Base-by-base conservation (phyloP, 2,888 invertebrate genomes). In the Oligia fasciuncula region DNA sequence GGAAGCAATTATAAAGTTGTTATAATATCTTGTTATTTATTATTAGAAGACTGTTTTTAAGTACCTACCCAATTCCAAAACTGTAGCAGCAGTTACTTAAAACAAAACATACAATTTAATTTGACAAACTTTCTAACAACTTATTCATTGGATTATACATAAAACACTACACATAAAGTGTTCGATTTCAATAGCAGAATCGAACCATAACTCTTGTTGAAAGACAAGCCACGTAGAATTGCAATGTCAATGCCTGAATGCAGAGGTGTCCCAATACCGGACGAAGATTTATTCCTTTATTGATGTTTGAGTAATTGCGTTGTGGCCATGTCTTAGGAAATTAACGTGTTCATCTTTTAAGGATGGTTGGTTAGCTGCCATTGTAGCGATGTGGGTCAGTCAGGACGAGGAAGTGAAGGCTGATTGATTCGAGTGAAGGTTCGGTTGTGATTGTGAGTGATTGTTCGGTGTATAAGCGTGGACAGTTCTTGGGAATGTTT, bases 201-300 rank as follows among this genome's bases (percentile, higher is more conserved):
- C 23, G 23, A 80, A 83, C 85, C 77, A 90, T 90, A 91, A 90
- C 80, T 91, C 89, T 87, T 80, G 57, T 66, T 73, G 73, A 82
- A 67, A 87, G 88, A 86, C 88, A 86, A 87, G 88, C 62, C 82
- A 77, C 83, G 80, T 79, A 73, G 87, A 90, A 91, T 91, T 89
- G 91, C 91, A 88, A 90, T 88, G 89, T 89, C 91, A 88, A 81
- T 88, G 87, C 43, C 79, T 88, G 88, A 87, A 89, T 82, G 85
- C 87, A 79, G 82, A 89, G 84, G 88, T 88, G 89, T 90, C 88
- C 66, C 70, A 79, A 74, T 80, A 76, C 68, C 75, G 49, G 76
- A 87, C 81, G 85, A 87, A 90, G 92, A 92, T 90, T 91, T 91
- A 92, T 91, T 84, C 82, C 65, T 74, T 71, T 84, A 85, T 88